Base-by-base conservation (phyloP, 2,888 invertebrate species). In the Linnaemya vulpina region DNA sequence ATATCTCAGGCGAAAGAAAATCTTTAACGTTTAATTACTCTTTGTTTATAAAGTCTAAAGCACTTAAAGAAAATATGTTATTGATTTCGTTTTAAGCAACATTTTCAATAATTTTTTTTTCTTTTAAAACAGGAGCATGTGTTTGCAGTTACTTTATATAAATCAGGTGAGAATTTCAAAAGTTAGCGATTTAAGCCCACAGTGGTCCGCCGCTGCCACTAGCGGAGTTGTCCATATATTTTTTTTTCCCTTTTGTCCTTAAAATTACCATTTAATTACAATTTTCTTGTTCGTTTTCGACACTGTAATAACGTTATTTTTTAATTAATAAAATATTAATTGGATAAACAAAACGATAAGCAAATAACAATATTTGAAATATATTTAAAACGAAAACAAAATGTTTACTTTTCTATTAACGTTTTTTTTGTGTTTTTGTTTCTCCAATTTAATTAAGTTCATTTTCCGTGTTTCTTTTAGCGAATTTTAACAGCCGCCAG, bases 291-390 rank as follows among this genome's bases (percentile, higher is more conserved):
- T 53, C 51, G 17, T 9, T 8, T 49, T 49, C 8, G 17, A 67
- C 49, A 35, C 5, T 5, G 3, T 46, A 17, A 51, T 49, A 51
- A 38, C 51, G 15, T 68, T 38, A 51, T 15, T 40, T 22, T 70
- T 53, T 71, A 71, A 71, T 71, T 20, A 46, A 73, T 60, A 60
- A 73, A 60, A 49, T 60, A 30, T 60, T 49, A 60, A 73, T 73
- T 60, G 30, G 15, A 0, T 8, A 46, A 35, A 73, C 30, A 60
- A 20, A 58, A 60, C 30, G 46, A 15, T 43, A 13, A 17, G 46
- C 3, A 60, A 73, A 60, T 22, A 60, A 49, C 5, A 60, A 73
- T n/a, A 46, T 20, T 73, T 73, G n/a, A 46, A 60, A 10, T 60
- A 35, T 30, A 25, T 30, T 30, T 30, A 17, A 35, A 11, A 60